phyloP scores from a whole-genome alignment of 2,113 vertebrate species.

The Steatornis caripensis region DNA sequence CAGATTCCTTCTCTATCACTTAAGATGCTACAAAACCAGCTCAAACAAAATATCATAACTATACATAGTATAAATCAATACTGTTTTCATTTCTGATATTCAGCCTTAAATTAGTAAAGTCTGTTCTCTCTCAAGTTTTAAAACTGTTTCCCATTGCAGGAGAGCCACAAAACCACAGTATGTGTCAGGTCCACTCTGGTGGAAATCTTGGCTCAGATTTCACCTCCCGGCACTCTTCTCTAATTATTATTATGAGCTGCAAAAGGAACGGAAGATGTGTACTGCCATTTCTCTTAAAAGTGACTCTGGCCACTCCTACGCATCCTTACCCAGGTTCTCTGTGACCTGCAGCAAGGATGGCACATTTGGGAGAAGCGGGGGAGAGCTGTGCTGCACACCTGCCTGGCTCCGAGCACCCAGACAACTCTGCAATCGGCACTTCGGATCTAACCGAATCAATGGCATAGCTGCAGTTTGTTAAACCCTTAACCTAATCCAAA shows the following conservation, averaged over 20 bases:
- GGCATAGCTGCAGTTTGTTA: background rate
- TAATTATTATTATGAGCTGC: background rate
- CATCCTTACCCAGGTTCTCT: background rate
- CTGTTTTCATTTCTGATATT: background rate
- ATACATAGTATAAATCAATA: background rate
- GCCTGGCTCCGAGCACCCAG: background rate
- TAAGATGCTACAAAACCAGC: background rate
- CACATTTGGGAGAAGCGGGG: background rate
- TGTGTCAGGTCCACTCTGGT: background rate
- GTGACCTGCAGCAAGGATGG: background rate
- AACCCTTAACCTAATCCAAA: background rate
- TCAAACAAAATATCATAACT: background rate
- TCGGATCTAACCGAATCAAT: background rate
- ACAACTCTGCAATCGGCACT: background rate
- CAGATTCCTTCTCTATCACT: background rate
- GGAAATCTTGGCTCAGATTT: background rate
- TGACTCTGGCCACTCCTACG: background rate
- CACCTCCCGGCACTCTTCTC: background rate
- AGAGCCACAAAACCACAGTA: background rate
- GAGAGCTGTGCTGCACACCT: background rate
- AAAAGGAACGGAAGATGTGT: background rate
- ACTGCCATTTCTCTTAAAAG: background rate
- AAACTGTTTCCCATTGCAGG: background rate
- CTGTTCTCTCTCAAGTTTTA: background rate
- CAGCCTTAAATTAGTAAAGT: background rate